A percentile compares a stretch with the other conserved stretches of the same genome.
phyloP scores from a whole-genome alignment of 1,140 invertebrate genomes.

The Pachyrhynchus sulphureomaculatus region DNA sequence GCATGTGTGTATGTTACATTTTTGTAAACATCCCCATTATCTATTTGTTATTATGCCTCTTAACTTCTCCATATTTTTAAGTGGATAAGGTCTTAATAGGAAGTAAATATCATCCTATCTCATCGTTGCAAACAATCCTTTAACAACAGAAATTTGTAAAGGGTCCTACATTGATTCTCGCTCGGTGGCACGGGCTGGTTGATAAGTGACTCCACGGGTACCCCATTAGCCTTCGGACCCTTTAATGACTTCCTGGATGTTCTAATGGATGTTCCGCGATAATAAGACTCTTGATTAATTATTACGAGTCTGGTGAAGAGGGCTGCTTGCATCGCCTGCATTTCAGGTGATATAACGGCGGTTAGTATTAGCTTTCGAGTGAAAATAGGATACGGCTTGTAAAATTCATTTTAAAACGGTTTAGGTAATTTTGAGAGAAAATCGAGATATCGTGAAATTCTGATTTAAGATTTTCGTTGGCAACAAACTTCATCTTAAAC shows the following conservation, averaged over 20 bases:
- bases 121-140: not conserved
- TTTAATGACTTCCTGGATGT: constrained; percentile 18
- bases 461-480: no score
- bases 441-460: no score
- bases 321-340: not conserved
- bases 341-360: not conserved
- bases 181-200: constrained; percentile 2
- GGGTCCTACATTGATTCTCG: constrained; percentile 6
- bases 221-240: constrained; percentile 13
- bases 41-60: no score
- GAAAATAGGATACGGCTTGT: not conserved
- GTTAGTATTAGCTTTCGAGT: not conserved
- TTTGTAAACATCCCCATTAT: no score
- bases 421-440: no score
- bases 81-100: not conserved
- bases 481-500: no score
- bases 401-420: no score
- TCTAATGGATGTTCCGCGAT: constrained; percentile 15
- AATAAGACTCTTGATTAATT: constrained; percentile 15
- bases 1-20: no score
- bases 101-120: not conserved
- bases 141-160: not conserved
- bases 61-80: no score
- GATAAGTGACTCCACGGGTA: constrained; percentile 14
- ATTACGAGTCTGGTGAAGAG: not conserved